Base-by-base conservation (phyloP, 2,888 invertebrate species). In the Drosophila multiciliata region DNA sequence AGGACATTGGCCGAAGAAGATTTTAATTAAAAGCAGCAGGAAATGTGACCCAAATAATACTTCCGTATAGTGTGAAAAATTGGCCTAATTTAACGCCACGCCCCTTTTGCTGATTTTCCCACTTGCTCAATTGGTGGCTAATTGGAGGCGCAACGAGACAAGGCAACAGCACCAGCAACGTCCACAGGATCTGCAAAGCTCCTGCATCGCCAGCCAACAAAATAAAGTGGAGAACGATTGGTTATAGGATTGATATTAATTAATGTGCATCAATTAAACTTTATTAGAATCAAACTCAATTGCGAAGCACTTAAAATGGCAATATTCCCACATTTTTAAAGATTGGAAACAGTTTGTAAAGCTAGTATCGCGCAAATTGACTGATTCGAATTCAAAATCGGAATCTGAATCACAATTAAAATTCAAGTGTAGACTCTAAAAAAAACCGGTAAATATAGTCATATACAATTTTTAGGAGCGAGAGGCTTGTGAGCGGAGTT, bases 11-110 rank as follows among this genome's bases (percentile, higher is more conserved):
- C 60, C 72, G 61, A 68, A 68, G 72, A 89, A 89, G 85, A 88
- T 88, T 87, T 87, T 90, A 87, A 87, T 87, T 87, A 88, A 88
- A 87, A 88, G 86, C 86, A 88, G 86, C 86, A 79, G 90, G 90
- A 87, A 90, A 88, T 87, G 87, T 90, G 87, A 85, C 90, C 89
- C 79, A 87, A 90, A 90, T 90, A 90, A 86, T 81, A 87, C 89
- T 88, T 90, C 87, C 90, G 87, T 81, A 78, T 83, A 88, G 81
- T 87, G 89, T 87, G 88, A 90, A 86, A 86, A 86, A 85, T 86
- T 77, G 71, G 64, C 71, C 67, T 57, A 53, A 65, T 68, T 72
- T 69, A 63, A 57, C 55, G 45, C 50, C 55, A 8, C 26, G 15
- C 11, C 48, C 9, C 9, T 15, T 15, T 26, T 32, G 52, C 71